A percentile compares a stretch with the other conserved stretches of the same genome.
These are phyloP conservation scores for Synanthedon vespiformis DNA, from an alignment of 2,888 invertebrate genomes.

Conservation along the genomic window DNA sequence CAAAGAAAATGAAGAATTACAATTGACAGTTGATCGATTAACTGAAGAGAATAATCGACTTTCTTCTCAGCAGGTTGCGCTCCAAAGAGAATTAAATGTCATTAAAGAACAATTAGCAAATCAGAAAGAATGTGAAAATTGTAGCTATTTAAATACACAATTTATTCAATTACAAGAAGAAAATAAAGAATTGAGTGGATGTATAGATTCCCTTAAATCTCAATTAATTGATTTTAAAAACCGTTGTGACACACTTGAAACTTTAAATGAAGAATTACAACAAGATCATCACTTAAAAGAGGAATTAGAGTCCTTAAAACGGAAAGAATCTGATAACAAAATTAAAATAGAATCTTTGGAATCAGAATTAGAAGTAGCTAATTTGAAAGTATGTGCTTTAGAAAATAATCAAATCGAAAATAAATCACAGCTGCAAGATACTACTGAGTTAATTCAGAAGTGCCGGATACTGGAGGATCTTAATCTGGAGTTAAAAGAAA, in stretches of 20 bases:
- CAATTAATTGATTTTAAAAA: conserved; percentile 18
- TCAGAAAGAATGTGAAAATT: conserved; percentile 23
- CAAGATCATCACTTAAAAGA: conserved; percentile 17
- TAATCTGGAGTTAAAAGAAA: conserved; percentile 26
- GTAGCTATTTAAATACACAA: conserved; percentile 25
- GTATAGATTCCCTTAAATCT: conserved; percentile 1
- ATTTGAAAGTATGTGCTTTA: conserved; percentile 16
- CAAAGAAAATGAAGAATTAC: conserved; percentile 59
- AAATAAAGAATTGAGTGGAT: conserved; percentile 18
- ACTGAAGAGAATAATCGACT: conserved; percentile 40
- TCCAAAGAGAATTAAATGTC: conserved; percentile 34
- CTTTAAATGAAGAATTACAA: conserved; percentile 23
- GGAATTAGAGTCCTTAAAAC: conserved; percentile 19
- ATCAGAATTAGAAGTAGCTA: conserved; percentile 25
- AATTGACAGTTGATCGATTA: conserved; percentile 39
- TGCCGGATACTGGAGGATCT: conserved; percentile 30
- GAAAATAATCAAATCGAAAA: conserved; percentile 16
- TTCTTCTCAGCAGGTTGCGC: conserved; percentile 20
- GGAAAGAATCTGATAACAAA: conserved; percentile 19
- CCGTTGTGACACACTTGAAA: conserved; percentile 20
- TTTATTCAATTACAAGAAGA: conserved; percentile 24
- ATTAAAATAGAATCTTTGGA: conserved; percentile 19
- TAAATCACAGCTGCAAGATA: conserved; percentile 13
- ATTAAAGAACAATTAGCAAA: conserved; percentile 27
- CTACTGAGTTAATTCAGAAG: conserved; percentile 24